A percentile compares a stretch with the other conserved stretches of the same genome.
Evolutionary conservation across 2,888 invertebrate species (phyloP).

Genomic region (Crematogaster levior): DNA sequence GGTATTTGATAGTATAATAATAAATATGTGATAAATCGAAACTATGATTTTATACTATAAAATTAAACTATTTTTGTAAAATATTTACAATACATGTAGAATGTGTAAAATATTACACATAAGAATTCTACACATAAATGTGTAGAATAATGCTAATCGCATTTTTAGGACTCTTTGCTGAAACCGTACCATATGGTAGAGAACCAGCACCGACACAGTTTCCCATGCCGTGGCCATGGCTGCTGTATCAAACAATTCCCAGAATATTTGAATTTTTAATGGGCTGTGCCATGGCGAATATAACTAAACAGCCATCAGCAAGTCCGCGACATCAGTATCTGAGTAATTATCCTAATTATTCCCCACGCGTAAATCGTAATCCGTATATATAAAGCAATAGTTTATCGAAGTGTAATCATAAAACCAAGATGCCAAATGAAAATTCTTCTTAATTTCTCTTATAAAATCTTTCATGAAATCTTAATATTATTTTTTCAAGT

Average conservation of each 20-base stretch:
- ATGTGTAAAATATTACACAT: too few species aligned
- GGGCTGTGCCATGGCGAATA: conserved; percentile 87
- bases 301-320: conserved; percentile 87
- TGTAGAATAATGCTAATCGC: not conserved
- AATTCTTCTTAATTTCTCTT: conserved; percentile 51
- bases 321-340: conserved; percentile 85
- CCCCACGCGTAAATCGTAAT: conserved; percentile 83
- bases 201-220: conserved; percentile 74
- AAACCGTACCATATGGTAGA: conserved; percentile 75
- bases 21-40: not conserved
- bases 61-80: conserved; percentile 5
- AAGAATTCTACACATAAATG: too few species aligned
- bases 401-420: conserved; percentile 47
- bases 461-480: not conserved
- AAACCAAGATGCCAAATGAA: conserved; percentile 62
- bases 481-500: conserved; percentile 42
- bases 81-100: conserved; percentile 23
- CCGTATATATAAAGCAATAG: conserved; percentile 83
- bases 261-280: conserved; percentile 86
- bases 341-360: conserved; percentile 82
- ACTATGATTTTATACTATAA: not conserved
- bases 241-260: conserved; percentile 87
- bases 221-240: conserved; percentile 87
- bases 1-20: conserved; percentile 78
- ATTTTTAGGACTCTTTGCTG: conserved; percentile 78